phyloP scores from a whole-genome alignment of 2,888 invertebrate genomes.

The Lasioglossum villosulum region DNA sequence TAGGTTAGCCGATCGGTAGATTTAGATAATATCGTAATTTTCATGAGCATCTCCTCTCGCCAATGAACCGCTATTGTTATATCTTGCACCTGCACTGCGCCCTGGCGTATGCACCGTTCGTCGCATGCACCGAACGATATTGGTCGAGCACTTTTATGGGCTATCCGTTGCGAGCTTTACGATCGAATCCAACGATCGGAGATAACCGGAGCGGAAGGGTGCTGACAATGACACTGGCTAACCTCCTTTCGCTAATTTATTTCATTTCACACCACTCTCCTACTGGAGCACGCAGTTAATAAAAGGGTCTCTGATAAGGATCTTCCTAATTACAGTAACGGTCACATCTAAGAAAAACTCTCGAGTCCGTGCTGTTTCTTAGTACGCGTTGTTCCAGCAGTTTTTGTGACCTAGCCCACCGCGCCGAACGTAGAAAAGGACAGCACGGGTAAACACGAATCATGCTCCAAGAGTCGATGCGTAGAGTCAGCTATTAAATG shows the following conservation, averaged over 20 bases:
- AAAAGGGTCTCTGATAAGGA: background rate
- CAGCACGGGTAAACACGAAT: too few species aligned
- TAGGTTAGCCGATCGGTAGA: conserved; percentile 30
- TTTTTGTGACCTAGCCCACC: too few species aligned
- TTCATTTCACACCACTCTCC: background rate
- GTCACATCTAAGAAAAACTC: too few species aligned
- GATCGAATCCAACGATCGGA: conserved; percentile 49
- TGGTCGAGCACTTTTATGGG: conserved; percentile 43
- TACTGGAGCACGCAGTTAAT: background rate
- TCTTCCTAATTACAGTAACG: background rate
- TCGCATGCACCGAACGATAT: conserved; percentile 44
- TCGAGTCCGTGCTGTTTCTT: too few species aligned
- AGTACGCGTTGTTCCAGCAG: too few species aligned
- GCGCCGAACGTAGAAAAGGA: too few species aligned
- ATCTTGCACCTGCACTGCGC: conserved; percentile 49
- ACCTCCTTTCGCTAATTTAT: conserved; percentile 43
- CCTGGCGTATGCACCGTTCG: conserved; percentile 26
- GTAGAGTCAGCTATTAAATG: too few species aligned
- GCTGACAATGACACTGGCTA: conserved; percentile 36
- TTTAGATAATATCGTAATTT: conserved; percentile 56
- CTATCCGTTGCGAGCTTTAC: conserved; percentile 31
- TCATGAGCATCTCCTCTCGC: conserved; percentile 50
- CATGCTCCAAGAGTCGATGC: too few species aligned
- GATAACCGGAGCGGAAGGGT: conserved; percentile 16
- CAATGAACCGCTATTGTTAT: conserved; percentile 49